phyloP scores from a whole-genome alignment of 2,888 invertebrate species.

The Synanthedon andrenaeformis region DNA sequence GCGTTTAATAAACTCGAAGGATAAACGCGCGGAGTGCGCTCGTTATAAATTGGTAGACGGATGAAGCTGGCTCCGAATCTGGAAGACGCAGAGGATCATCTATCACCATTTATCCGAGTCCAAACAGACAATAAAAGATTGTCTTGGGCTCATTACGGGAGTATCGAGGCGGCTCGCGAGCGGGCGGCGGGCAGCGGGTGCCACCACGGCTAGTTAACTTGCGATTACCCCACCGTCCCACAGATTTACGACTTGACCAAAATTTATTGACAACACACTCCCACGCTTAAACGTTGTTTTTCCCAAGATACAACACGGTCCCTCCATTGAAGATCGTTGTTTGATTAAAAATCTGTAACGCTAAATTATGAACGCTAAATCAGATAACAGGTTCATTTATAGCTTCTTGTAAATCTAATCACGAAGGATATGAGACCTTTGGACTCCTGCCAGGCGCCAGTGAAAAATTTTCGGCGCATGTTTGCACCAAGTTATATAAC shows the following conservation, averaged over 20 bases:
- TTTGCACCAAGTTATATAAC: conserved; percentile 14
- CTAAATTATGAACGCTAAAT: too few relatives aligned
- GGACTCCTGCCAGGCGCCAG: conserved; percentile 18
- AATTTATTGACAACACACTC: conserved; percentile 14
- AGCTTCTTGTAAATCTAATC: neutral
- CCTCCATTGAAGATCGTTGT: too few relatives aligned
- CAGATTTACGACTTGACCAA: conserved; percentile 18
- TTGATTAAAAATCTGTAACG: too few relatives aligned
- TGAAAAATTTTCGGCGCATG: conserved; percentile 19
- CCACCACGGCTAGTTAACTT: conserved; percentile 39
- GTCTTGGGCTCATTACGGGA: conserved; percentile 46
- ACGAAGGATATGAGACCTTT: conserved; percentile 7
- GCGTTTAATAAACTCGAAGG: conserved; percentile 24
- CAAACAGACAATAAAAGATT: conserved; percentile 56
- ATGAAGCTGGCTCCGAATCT: conserved; percentile 42
- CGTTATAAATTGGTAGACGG: conserved; percentile 40
- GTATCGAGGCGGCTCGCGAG: conserved; percentile 26
- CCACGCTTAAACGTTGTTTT: conserved; percentile 1
- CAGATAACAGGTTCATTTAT: neutral
- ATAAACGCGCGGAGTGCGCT: conserved; percentile 22
- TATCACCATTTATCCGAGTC: conserved; percentile 61
- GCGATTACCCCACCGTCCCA: conserved; percentile 22
- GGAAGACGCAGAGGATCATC: conserved; percentile 43
- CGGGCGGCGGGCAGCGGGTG: conserved; percentile 13
- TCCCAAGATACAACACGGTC: neutral